phyloP scores from a whole-genome alignment of 2,113 vertebrate species.

The Zosterops japonicus region DNA sequence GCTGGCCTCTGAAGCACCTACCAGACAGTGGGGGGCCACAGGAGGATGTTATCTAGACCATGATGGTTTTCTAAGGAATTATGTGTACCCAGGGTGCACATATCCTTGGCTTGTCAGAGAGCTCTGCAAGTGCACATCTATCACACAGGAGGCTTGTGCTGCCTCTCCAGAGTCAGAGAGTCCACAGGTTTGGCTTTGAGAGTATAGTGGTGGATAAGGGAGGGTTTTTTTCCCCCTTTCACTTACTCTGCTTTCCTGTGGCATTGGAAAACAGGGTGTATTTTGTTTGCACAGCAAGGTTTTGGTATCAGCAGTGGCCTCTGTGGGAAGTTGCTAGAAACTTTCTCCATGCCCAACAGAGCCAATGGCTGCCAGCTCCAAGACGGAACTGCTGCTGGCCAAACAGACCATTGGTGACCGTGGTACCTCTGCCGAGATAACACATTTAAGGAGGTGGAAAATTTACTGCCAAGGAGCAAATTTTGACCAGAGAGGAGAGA shows the following conservation, averaged over 20 bases:
- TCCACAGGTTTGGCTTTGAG: not conserved
- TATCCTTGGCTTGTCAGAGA: not conserved
- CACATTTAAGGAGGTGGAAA: not conserved
- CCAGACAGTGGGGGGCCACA: rapidly evolving
- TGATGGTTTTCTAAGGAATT: not conserved
- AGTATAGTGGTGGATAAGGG: not conserved
- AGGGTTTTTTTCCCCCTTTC: rapidly evolving
- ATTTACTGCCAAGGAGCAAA: not conserved
- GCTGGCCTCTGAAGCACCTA: not conserved
- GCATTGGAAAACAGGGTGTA: not conserved
- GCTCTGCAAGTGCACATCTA: not conserved
- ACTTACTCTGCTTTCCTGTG: not conserved
- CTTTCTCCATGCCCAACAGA: not conserved
- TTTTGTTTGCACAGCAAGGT: not conserved
- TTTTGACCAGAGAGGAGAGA: not conserved
- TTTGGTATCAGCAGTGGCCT: not conserved
- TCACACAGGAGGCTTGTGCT: not conserved
- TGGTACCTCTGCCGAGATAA: rapidly evolving
- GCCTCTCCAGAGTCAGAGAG: not conserved
- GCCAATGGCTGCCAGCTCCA: not conserved
- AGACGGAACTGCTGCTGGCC: rapidly evolving
- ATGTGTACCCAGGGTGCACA: too few relatives aligned
- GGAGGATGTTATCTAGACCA: not conserved
- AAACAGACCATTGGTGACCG: rapidly evolving
- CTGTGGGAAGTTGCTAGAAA: not conserved